Conservation (phyloP, 2,113 vertebrate genomes). For the Hippolais icterina region DNA sequence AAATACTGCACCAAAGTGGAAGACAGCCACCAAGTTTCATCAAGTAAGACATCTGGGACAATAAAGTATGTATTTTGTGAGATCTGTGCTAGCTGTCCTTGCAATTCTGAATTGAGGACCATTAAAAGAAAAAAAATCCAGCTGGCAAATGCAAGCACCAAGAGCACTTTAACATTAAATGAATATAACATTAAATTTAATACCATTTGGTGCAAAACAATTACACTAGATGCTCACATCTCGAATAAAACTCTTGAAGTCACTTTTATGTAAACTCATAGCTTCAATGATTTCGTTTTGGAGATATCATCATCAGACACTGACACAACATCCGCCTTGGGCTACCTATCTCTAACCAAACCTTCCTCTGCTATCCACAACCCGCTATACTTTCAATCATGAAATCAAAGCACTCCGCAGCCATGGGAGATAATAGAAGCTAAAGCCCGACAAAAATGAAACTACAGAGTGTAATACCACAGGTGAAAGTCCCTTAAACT, state of each 20-base stretch:
- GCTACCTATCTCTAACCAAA: not conserved
- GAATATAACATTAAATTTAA: not conserved
- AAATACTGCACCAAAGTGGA: not conserved
- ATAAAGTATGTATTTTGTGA: not conserved
- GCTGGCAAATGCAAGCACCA: not conserved
- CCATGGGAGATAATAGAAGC: not conserved
- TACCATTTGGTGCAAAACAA: not conserved
- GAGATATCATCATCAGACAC: not conserved
- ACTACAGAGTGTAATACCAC: not conserved
- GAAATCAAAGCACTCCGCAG: not conserved
- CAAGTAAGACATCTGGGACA: not conserved
- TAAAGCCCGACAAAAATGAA: not conserved
- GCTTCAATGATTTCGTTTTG: not conserved
- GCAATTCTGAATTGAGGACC: not conserved
- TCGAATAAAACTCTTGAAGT: not conserved
- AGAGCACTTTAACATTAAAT: not conserved
- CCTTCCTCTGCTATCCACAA: not conserved
- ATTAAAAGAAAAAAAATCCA: not conserved
- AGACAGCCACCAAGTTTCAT: not conserved
- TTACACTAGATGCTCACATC: not conserved
- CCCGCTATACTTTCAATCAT: not conserved
- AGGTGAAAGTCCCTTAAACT: not conserved
- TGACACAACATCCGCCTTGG: not conserved
- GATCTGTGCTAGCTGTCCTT: not conserved
- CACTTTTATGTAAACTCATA: not conserved